phyloP scores from a whole-genome alignment of 2,113 vertebrate genomes.

The Ascaphus truei region DNA sequence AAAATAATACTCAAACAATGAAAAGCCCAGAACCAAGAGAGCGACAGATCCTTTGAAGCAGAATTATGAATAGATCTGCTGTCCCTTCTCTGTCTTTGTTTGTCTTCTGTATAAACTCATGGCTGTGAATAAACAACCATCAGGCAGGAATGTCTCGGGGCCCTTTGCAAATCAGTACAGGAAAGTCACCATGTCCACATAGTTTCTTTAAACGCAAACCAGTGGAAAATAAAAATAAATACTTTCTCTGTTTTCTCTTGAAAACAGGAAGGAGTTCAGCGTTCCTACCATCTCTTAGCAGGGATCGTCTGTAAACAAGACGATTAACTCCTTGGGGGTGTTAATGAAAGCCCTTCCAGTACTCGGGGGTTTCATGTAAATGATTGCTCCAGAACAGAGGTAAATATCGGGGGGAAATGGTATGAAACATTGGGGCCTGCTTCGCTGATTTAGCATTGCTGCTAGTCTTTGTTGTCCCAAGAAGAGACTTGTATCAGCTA shows the following conservation, averaged over 20 bases:
- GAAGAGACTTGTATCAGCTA: too few species aligned
- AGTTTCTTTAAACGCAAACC: not conserved
- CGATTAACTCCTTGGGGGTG: not conserved
- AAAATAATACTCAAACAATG: not conserved
- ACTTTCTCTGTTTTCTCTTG: not conserved
- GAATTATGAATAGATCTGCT: not conserved
- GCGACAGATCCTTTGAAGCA: not conserved
- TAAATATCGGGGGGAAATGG: too few species aligned
- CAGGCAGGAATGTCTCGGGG: not conserved
- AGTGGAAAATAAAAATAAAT: not conserved
- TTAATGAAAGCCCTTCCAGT: not conserved
- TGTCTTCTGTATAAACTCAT: not conserved
- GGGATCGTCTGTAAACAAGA: not conserved
- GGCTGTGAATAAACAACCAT: not conserved
- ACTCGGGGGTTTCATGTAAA: too few species aligned
- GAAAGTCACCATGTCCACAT: not conserved
- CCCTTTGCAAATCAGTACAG: not conserved
- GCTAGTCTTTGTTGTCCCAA: too few species aligned
- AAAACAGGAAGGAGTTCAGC: not conserved
- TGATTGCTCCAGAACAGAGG: too few species aligned
- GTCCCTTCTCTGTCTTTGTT: not conserved
- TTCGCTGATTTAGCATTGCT: too few species aligned
- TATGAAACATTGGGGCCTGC: too few species aligned
- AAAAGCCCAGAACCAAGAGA: not conserved
- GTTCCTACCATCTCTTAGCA: not conserved